These are phyloP conservation scores for Phrynocephalus vlangalii DNA, from an alignment of 2,797 vertebrate species.

Conservation along the genomic window DNA sequence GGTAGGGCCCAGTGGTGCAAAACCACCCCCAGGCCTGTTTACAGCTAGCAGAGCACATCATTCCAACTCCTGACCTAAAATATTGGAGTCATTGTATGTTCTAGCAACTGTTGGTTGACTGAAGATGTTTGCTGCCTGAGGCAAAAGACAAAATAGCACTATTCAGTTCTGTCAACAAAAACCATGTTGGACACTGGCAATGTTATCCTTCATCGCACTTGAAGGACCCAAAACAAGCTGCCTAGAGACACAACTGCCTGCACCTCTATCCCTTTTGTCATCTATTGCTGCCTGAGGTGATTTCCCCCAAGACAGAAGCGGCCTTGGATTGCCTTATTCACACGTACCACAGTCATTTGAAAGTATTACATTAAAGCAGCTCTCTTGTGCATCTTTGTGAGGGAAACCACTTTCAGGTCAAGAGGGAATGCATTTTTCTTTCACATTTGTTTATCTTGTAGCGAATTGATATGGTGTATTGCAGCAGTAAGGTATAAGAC, in stretches of 20 bases:
- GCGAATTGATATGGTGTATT: neutral
- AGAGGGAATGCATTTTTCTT: neutral
- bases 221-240: neutral
- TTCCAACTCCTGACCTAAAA: no score
- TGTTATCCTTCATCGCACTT: no score
- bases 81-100: no score
- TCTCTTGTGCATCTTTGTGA: neutral
- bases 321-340: neutral
- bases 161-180: no score
- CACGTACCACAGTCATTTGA: neutral
- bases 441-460: neutral
- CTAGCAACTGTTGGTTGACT: neutral
- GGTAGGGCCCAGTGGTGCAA: no score
- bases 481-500: no score
- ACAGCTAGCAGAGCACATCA: no score
- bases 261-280: neutral
- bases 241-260: neutral
- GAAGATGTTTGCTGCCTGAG: no score
- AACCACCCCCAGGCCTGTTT: no score
- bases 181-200: no score
- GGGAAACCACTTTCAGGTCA: neutral
- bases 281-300: neutral
- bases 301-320: neutral
- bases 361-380: neutral
- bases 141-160: no score